phyloP scores from a whole-genome alignment of 2,888 invertebrate genomes.

The Orthosia incerta region DNA sequence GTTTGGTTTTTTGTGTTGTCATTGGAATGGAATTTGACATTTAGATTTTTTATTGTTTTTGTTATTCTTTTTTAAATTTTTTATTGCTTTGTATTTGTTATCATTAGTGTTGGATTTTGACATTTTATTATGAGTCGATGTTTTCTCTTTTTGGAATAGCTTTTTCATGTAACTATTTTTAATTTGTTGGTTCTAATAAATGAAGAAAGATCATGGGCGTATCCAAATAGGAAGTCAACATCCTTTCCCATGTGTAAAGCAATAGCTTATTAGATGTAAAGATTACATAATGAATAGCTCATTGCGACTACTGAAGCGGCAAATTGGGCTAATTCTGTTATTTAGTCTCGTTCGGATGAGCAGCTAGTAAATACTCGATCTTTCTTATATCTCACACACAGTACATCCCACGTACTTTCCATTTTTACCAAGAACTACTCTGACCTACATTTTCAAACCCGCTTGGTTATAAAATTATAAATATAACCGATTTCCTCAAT shows the following conservation, averaged over 20 bases:
- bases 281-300: slow-evolving; percentile 35
- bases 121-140: too few species aligned
- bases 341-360: slow-evolving; percentile 30
- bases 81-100: neutral
- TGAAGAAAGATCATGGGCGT: neutral
- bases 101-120: neutral
- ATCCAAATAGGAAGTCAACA: slow-evolving; percentile 3
- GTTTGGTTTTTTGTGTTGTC: neutral
- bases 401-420: slow-evolving; percentile 45
- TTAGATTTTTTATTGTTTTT: neutral
- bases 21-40: slow-evolving; percentile 17
- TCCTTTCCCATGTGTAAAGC: slow-evolving; percentile 21
- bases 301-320: slow-evolving; percentile 43
- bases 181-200: neutral
- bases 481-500: slow-evolving; percentile 64
- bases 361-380: slow-evolving; percentile 17
- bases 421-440: slow-evolving; percentile 27
- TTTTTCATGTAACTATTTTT: neutral
- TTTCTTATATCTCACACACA: slow-evolving; percentile 24
- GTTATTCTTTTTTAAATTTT: neutral
- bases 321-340: slow-evolving; percentile 52
- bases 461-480: slow-evolving; percentile 49
- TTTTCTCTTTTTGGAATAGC: neutral
- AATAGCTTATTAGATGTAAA: slow-evolving; percentile 29
- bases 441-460: slow-evolving; percentile 48